Evolutionary conservation across 2,888 invertebrate genomes (phyloP), one percentile per base, ranked within the genome.

Genomic region (Embidobia sp.): DNA sequence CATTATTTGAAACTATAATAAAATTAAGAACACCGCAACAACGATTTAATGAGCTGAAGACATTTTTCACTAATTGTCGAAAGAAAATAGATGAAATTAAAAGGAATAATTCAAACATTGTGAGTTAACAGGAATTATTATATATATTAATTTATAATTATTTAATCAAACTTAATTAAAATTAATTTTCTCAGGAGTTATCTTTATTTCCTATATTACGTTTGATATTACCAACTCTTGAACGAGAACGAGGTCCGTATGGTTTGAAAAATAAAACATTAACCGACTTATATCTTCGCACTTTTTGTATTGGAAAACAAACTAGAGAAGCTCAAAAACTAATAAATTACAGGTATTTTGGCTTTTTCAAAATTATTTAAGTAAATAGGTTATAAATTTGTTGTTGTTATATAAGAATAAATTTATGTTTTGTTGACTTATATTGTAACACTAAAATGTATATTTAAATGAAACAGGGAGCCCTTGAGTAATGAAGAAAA

Each of bases 211-310:
- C 95, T 4, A 91, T 96, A 35, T 86, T 98, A 81, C 92, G 98
- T 78, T 91, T 98, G 26, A 88, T 98, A 6, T 84, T 98, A 19
- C 97, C 98, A 0, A 91, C 93, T 70, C 90, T 93, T 26, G 98
- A 98, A 84, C 93, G 94, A 79, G 94, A 95, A 79, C 92, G 98
- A 79, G 93, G 93, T 31, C 92, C 96, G 0, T 97, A 97, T 89
- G 96, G 97, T 13, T 91, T 98, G 74, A 96, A 96, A 90, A 94
- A 95, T 89, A 91, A 92, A 27, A 93, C 93, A 79, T 91, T 98
- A 69, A 95, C 94, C 0, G 92, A 91, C 80, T 87, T 94, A 27
- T 93, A 96, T 72, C 93, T 95, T n/a, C 92, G 93, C 82, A 93
- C 96, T 48, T 90, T 97, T 49, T 93, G 94, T 69, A 90, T 98